Conservation (phyloP, 2,888 invertebrate species). For the Meliscaeva auricollis region DNA sequence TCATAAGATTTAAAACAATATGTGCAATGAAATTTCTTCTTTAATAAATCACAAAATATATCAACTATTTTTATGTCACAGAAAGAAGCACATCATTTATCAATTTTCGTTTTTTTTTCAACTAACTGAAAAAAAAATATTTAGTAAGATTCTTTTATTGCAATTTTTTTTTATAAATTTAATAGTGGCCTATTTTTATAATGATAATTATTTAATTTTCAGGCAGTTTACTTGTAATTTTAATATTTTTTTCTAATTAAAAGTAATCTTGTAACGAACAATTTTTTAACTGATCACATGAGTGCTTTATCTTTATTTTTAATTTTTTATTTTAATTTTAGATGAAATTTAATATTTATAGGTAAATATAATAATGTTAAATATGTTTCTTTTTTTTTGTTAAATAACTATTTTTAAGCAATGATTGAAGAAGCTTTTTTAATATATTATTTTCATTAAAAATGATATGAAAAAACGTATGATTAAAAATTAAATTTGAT, state of each 20-base stretch:
- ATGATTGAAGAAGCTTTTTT: conserved; percentile 51
- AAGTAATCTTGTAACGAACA: conserved; percentile 63
- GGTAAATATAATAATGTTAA: conserved; percentile 4
- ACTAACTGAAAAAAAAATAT: conserved; percentile 13
- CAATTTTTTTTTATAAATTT: conserved; percentile 39
- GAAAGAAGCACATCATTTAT: conserved; percentile 65
- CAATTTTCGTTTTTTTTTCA: conserved; percentile 3
- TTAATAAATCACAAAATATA: conserved; percentile 48
- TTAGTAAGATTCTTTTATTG: conserved; percentile 27
- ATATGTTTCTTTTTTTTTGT: conserved; percentile 23
- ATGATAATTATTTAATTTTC: conserved; percentile 33
- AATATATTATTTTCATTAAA: conserved; percentile 19
- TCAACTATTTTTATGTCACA: conserved; percentile 51
- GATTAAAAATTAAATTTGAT: conserved; percentile 20
- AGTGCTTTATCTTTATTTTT: conserved; percentile 45
- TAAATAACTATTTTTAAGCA: conserved; percentile 16
- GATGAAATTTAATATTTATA: conserved; percentile 21
- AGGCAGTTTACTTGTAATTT: conserved; percentile 63
- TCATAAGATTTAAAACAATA: conserved; percentile 37
- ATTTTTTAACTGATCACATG: conserved; percentile 69
- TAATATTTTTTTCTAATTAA: conserved; percentile 60
- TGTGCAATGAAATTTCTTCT: conserved; percentile 61
- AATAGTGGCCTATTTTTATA: conserved; percentile 36
- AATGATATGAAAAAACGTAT: conserved; percentile 1
- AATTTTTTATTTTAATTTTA: conserved; percentile 30